Conservation (phyloP, 37 sponge, comb jelly and placozoan genomes). For the Geodia barretti region DNA sequence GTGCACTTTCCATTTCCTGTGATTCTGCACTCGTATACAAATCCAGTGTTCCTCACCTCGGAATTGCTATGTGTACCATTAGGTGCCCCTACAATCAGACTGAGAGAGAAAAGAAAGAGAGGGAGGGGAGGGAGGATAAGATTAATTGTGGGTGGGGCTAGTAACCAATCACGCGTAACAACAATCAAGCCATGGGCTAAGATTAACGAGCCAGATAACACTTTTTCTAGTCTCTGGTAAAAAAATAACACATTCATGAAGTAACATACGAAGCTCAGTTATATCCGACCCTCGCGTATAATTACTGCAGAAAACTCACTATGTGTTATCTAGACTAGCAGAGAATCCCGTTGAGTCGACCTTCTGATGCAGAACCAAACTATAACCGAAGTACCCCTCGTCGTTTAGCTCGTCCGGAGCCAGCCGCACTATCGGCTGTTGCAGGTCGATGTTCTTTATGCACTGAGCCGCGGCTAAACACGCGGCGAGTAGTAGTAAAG, state of each 20-base stretch:
- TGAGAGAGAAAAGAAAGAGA: too few species aligned
- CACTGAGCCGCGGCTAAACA: background rate
- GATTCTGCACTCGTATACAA: background rate
- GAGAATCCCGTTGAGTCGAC: background rate
- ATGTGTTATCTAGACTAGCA: background rate
- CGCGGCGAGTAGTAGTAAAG: background rate
- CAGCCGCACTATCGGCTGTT: background rate
- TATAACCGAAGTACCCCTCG: constrained; percentile 38
- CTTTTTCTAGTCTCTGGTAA: too few species aligned
- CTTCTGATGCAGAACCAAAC: constrained; percentile 36
- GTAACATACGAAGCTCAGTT: too few species aligned
- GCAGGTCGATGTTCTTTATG: background rate
- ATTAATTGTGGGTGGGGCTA: background rate
- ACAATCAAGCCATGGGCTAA: background rate
- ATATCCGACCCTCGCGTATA: too few species aligned
- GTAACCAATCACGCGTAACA: background rate
- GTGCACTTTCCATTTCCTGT: background rate
- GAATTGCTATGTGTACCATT: background rate
- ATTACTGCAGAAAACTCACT: constrained; percentile 31
- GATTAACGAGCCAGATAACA: background rate
- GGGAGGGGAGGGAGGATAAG: background rate
- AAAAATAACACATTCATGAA: too few species aligned
- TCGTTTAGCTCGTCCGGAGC: background rate
- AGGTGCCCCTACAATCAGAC: background rate
- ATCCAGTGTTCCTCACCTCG: background rate